Conservation (phyloP, 2,888 invertebrate genomes). For the Acanthosoma haemorrhoidale region DNA sequence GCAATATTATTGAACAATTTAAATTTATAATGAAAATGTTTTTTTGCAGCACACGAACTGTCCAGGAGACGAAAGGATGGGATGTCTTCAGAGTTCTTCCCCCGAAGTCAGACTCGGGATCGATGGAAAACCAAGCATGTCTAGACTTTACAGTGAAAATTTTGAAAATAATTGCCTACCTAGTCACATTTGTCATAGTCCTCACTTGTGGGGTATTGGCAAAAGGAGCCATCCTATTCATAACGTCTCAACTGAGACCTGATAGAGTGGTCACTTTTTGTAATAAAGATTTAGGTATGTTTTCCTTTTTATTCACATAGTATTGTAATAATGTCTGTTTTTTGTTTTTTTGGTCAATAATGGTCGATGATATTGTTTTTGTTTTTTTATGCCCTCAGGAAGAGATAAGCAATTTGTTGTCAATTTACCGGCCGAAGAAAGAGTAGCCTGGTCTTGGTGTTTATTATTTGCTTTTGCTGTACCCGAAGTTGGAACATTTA, state of each 20-base stretch:
- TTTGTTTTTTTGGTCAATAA: too few relatives aligned
- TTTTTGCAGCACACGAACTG: slow-evolving; percentile 67
- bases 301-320: neutral
- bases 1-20: neutral
- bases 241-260: slow-evolving; percentile 81
- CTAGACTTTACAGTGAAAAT: slow-evolving; percentile 78
- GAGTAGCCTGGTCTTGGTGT: slow-evolving; percentile 91
- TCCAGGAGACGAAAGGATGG: slow-evolving; percentile 90
- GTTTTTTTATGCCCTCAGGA: slow-evolving; percentile 51
- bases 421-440: slow-evolving; percentile 73
- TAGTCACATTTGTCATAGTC: slow-evolving; percentile 78
- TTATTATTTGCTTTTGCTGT: slow-evolving; percentile 78
- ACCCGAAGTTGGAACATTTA: slow-evolving; percentile 81
- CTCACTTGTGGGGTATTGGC: slow-evolving; percentile 78
- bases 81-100: slow-evolving; percentile 93
- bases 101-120: slow-evolving; percentile 79
- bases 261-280: slow-evolving; percentile 73
- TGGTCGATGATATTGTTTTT: neutral
- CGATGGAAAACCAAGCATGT: slow-evolving; percentile 82
- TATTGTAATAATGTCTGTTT: too few relatives aligned
- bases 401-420: slow-evolving; percentile 81
- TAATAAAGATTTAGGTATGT: slow-evolving; percentile 75
- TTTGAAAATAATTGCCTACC: slow-evolving; percentile 77
- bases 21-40: neutral
- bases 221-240: slow-evolving; percentile 82